These are phyloP conservation scores for Lucifuga dentata DNA, from an alignment of 2,113 vertebrate genomes.

Conservation along the genomic window DNA sequence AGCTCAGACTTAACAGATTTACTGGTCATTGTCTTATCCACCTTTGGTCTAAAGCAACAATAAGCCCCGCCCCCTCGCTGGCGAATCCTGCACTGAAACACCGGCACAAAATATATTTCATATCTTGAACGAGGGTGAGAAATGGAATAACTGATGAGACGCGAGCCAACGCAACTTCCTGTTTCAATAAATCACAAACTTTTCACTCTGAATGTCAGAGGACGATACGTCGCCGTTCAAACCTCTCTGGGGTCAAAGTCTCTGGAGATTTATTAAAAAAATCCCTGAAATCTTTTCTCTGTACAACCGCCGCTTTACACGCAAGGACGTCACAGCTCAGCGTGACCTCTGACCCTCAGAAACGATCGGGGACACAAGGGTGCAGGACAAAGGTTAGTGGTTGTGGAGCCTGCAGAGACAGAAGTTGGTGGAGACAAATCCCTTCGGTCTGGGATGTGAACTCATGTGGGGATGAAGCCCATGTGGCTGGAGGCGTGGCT, in stretches of 20 bases:
- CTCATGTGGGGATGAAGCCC: conserved; percentile 42
- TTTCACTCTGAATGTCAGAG: conserved; percentile 78
- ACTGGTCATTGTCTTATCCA: conserved; percentile 16
- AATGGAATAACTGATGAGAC: conserved; percentile 16
- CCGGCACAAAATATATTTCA: conserved; percentile 7
- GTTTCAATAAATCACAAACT: conserved; percentile 33
- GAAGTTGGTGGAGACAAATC: conserved; percentile 28
- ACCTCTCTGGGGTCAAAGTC: conserved; percentile 46
- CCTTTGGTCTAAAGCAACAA: conserved; percentile 40
- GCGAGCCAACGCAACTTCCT: conserved; percentile 29
- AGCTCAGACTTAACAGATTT: conserved; percentile 1
- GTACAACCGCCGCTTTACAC: conserved; percentile 49
- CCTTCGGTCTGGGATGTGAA: conserved; percentile 31
- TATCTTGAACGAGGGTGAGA: neutral
- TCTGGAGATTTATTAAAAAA: conserved; percentile 32
- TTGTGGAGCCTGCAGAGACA: conserved; percentile 53
- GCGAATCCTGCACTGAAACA: conserved; percentile 5
- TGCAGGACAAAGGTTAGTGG: conserved; percentile 13
- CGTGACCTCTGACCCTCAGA: conserved; percentile 28
- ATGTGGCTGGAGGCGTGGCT: conserved; percentile 87
- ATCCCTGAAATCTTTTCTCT: conserved; percentile 55
- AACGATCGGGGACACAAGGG: neutral
- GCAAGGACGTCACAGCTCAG: conserved; percentile 20
- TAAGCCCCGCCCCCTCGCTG: conserved; percentile 30
- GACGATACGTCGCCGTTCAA: conserved; percentile 53